phyloP scores from a whole-genome alignment of 2,797 vertebrate species.

The Erpetoichthys calabaricus region DNA sequence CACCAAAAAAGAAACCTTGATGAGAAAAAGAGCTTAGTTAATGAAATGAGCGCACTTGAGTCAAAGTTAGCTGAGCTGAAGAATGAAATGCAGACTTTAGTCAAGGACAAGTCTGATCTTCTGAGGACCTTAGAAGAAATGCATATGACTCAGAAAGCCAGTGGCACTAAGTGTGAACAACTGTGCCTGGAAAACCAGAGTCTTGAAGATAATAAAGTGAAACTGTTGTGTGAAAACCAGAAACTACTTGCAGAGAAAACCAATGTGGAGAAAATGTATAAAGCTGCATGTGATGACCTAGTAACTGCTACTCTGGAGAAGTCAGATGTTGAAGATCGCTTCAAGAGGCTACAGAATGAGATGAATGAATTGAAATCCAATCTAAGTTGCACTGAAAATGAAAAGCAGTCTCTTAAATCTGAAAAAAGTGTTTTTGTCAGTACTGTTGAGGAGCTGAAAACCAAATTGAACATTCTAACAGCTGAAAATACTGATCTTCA shows the following conservation, averaged over 20 bases:
- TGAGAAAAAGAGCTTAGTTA: conserved; percentile 37
- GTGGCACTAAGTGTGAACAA: conserved; percentile 21
- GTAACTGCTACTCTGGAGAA: conserved; percentile 32
- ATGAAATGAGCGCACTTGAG: conserved; percentile 38
- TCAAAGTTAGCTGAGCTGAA: conserved; percentile 44
- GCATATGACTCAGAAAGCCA: conserved; percentile 19
- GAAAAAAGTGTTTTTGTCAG: conserved; percentile 40
- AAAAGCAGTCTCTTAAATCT: conserved; percentile 34
- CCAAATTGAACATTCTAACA: conserved; percentile 34
- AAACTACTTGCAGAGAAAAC: conserved; percentile 34
- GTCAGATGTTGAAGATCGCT: conserved; percentile 26
- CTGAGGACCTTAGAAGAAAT: conserved; percentile 32
- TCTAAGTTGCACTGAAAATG: conserved; percentile 36
- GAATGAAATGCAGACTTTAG: conserved; percentile 34
- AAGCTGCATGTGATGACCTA: conserved; percentile 30
- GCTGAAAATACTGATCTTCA: conserved; percentile 48
- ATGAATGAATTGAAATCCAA: conserved; percentile 38
- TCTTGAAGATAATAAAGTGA: conserved; percentile 31
- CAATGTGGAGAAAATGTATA: conserved; percentile 12
- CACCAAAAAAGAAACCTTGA: conserved; percentile 34
- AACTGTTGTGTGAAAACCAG: conserved; percentile 21
- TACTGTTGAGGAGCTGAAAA: conserved; percentile 39
- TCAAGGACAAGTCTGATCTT: conserved; percentile 39
- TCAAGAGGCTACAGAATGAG: conserved; percentile 35
- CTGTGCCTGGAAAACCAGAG: conserved; percentile 28